Base-by-base conservation (phyloP, 2,797 vertebrate genomes). In the Propithecus perrieri region DNA sequence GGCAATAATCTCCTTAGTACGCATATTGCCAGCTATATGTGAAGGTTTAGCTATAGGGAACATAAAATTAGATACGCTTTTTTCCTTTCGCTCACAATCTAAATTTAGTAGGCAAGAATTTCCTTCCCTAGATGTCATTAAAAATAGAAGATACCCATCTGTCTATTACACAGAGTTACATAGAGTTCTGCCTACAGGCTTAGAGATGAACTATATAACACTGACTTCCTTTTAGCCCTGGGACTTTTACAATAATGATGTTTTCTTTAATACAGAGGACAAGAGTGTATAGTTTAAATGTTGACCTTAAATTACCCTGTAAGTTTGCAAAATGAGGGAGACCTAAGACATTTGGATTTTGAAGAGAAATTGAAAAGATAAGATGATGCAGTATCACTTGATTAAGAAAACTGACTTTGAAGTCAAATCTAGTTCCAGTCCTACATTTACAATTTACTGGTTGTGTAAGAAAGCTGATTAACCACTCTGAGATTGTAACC, bases 111-210 rank as follows among this genome's bases (percentile, higher is more conserved):
- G 91, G 72, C 2, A 69, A 97, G 92, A 90, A 85, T 96, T 92
- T 97, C 86, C 96, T 97, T 98, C 95, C 85, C 96, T 96, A 72
- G 81, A 92, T 97, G 84, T 94, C 96, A 93, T 97, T 98, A 97
- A 97, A 97, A 98, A 97, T 97, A 97, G 96, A 94, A 96, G 94
- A 91, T 92, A 88, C 84, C 85, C 94, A 96, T 97, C 93, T 97
- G 95, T 89, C 93, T 97, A 61, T 78, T 84, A 74, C 91, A 57
- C 55, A 57, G 85, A 59, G 74, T 97, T 92, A 84, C 75, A 89
- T 74, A 72, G 17, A 92, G 7, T 92, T 95, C 38, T 95, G 76
- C 97, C 69, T 84, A 48, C 61, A 94, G 95, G 80, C 89, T 89
- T 69, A 46, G 85, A 71, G 48, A 61, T 88, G 61, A 89, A 85